Evolutionary conservation across 2,797 vertebrate genomes (phyloP).

Genomic region (Erethizon dorsatum): DNA sequence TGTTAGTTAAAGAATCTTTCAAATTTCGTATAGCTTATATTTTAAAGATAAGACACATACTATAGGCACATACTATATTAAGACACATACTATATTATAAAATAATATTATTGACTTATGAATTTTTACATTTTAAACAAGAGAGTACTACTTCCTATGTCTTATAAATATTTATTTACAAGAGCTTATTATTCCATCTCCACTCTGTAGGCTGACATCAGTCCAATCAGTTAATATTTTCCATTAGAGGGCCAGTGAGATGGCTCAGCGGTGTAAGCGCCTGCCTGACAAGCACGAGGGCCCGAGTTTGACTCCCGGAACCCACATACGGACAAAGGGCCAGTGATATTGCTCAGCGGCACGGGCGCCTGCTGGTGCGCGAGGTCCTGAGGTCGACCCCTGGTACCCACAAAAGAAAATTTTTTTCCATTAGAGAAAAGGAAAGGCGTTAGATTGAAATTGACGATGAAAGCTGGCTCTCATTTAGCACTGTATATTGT

Average conservation of each 20-base stretch:
- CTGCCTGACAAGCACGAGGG: too few relatives aligned
- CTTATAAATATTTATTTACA: constrained; percentile 60
- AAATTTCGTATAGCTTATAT: constrained; percentile 35
- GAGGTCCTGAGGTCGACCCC: too few relatives aligned
- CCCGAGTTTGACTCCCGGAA: too few relatives aligned
- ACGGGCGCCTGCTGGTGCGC: too few relatives aligned
- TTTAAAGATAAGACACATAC: background rate
- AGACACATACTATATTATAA: background rate
- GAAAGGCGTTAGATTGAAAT: background rate
- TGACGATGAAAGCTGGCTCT: constrained; percentile 31
- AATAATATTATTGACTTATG: constrained; percentile 42
- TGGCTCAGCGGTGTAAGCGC: too few relatives aligned
- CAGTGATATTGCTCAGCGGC: too few relatives aligned
- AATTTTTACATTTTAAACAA: constrained; percentile 50
- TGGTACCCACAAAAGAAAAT: too few relatives aligned
- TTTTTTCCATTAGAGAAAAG: constrained; percentile 53
- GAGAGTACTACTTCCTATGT: background rate
- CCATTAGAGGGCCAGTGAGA: background rate
- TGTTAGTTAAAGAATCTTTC: constrained; percentile 39
- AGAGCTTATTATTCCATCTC: constrained; percentile 45
- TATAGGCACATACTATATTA: background rate
- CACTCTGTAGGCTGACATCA: background rate
- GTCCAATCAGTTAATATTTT: constrained; percentile 49
- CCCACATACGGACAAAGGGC: too few relatives aligned
- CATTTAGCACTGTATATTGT: constrained; percentile 3